Conservation (phyloP, 1,140 invertebrate genomes). For the Steinernema khuongi region DNA sequence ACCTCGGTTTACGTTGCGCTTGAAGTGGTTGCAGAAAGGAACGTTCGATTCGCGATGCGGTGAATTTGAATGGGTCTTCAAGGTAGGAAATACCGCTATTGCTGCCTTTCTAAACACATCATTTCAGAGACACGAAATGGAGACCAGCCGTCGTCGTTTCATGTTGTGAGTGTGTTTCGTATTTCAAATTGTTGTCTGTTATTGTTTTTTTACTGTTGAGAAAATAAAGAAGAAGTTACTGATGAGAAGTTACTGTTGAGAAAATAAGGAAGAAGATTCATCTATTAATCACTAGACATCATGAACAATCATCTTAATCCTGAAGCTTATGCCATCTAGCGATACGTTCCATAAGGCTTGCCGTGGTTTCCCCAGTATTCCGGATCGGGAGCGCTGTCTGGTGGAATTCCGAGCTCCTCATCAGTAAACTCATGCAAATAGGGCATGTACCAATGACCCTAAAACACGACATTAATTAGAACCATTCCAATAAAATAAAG, state of each 20-base stretch:
- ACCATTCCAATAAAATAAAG: background rate
- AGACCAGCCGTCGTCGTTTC: conserved; percentile 53
- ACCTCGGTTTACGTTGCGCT: conserved; percentile 85
- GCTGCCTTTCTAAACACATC: background rate
- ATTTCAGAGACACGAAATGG: conserved; percentile 58
- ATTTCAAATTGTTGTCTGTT: conserved; percentile 22
- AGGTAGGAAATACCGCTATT: conserved; percentile 63
- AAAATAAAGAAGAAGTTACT: background rate
- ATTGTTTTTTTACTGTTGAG: conserved; percentile 20
- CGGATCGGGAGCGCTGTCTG: conserved; percentile 54
- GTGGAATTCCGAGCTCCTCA: conserved; percentile 56
- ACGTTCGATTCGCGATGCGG: conserved; percentile 93
- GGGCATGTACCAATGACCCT: conserved; percentile 56
- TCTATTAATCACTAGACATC: background rate
- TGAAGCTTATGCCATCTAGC: conserved; percentile 43
- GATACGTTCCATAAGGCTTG: conserved; percentile 48
- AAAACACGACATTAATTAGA: conserved; percentile 24
- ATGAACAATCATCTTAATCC: background rate
- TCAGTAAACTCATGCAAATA: conserved; percentile 54
- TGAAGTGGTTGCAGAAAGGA: conserved; percentile 86
- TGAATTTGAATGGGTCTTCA: conserved; percentile 93
- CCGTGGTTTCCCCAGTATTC: conserved; percentile 58
- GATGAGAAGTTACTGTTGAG: background rate
- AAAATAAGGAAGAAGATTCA: conserved; percentile 8
- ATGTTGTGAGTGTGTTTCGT: conserved; percentile 10